Evolutionary conservation across 2,797 vertebrate genomes (phyloP).

Genomic region (Spheniscus humboldti): DNA sequence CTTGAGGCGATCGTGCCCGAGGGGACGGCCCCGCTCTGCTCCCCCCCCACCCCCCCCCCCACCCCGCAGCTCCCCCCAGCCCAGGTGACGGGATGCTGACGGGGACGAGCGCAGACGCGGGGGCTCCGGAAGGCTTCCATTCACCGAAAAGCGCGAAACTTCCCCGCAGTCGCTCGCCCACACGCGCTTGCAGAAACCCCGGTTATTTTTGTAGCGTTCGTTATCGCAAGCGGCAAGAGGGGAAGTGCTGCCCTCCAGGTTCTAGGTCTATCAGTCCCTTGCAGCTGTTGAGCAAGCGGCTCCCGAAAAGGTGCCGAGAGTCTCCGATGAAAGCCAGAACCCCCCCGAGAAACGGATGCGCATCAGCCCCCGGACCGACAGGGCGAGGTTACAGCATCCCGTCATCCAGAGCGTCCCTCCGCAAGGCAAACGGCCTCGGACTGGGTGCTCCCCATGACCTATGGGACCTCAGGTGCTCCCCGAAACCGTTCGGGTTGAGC

Average conservation of each 20-base stretch:
- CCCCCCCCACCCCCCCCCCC: not conserved
- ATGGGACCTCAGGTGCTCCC: not conserved
- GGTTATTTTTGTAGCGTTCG: rapidly evolving
- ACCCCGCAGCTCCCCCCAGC: not conserved
- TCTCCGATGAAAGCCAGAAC: rapidly evolving
- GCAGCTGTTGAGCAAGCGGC: not conserved
- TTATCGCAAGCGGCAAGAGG: not conserved
- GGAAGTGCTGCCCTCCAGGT: not conserved
- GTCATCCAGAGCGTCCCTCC: not conserved
- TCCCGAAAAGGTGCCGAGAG: not conserved
- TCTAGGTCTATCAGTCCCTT: not conserved
- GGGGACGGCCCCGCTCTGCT: not conserved
- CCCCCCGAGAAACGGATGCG: rapidly evolving
- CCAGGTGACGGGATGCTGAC: rapidly evolving
- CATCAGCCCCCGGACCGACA: rapidly evolving
- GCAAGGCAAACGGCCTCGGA: rapidly evolving
- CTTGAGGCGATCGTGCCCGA: rapidly evolving
- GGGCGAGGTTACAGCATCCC: not conserved
- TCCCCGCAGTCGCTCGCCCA: rapidly evolving
- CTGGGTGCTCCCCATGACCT: not conserved
- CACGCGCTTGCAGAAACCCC: rapidly evolving
- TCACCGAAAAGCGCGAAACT: rapidly evolving
- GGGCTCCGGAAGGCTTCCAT: not conserved
- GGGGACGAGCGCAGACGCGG: rapidly evolving
- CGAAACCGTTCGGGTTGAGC: rapidly evolving